phyloP scores from a whole-genome alignment of 2,888 invertebrate species.

The Petrolisthes manimaculis region DNA sequence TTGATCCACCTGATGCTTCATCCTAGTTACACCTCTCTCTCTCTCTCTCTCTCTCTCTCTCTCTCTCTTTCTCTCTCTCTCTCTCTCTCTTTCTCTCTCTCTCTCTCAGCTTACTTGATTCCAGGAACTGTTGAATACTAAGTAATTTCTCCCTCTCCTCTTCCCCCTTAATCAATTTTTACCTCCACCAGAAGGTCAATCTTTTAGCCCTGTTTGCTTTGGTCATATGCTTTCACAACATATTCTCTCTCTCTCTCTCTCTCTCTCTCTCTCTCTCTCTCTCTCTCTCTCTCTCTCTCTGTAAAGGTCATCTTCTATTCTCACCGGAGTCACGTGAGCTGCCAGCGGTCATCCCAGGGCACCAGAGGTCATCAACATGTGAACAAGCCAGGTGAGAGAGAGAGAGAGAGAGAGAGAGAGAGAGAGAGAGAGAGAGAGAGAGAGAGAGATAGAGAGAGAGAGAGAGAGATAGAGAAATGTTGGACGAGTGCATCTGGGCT shows the following conservation, averaged over 20 bases:
- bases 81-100: not conserved
- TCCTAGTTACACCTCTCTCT: not conserved
- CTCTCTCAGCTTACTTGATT: not conserved
- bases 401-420: not conserved
- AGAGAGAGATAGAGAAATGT: too few relatives aligned
- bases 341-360: not conserved
- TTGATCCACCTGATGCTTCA: not conserved
- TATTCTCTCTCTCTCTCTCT: not conserved
- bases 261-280: conserved; percentile 7
- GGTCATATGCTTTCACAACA: not conserved
- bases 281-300: conserved; percentile 1
- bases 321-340: not conserved
- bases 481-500: too few relatives aligned
- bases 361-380: not conserved
- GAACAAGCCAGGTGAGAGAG: not conserved
- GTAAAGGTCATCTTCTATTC: not conserved
- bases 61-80: not conserved
- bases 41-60: not conserved
- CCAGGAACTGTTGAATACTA: not conserved
- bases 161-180: not conserved
- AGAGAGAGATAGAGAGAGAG: too few relatives aligned
- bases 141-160: not conserved
- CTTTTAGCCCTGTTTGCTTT: too few relatives aligned
- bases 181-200: too few relatives aligned
- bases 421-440: not conserved